Evolutionary conservation across 2,113 vertebrate species (phyloP).

Genomic region (Parus major): DNA sequence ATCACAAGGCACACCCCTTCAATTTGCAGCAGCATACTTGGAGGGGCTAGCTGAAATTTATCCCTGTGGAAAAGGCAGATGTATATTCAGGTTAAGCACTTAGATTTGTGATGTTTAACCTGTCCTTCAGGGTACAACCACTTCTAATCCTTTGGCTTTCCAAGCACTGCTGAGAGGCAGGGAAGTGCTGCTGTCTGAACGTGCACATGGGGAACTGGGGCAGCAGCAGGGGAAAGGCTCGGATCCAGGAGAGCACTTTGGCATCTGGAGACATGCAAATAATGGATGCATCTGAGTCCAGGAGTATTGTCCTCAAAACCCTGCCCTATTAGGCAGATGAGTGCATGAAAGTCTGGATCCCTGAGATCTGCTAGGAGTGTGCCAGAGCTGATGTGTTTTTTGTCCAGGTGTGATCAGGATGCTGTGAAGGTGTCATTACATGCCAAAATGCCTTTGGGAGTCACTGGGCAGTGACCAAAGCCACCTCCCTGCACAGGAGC

Average conservation of each 20-base stretch:
- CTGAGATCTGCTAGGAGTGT: not conserved
- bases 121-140: not conserved
- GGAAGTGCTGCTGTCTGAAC: not conserved
- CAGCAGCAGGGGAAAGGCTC: not conserved
- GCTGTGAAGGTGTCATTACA: not conserved
- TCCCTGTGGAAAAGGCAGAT: not conserved
- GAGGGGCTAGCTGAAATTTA: not conserved
- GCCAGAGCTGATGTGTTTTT: not conserved
- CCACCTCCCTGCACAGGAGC: not conserved
- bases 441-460: not conserved
- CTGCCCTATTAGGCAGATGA: not conserved
- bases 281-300: not conserved
- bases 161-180: not conserved
- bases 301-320: not conserved
- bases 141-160: not conserved
- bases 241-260: not conserved
- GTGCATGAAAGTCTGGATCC: rapidly evolving
- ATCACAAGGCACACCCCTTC: not conserved
- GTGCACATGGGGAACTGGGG: not conserved
- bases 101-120: not conserved
- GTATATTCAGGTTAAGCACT: not conserved
- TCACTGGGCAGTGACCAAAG: not conserved
- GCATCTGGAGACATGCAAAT: not conserved
- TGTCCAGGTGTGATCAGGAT: not conserved
- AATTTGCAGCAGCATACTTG: not conserved